These are phyloP conservation scores for Hyposoter dolosus DNA, from an alignment of 2,888 invertebrate genomes.

Conservation along the genomic window DNA sequence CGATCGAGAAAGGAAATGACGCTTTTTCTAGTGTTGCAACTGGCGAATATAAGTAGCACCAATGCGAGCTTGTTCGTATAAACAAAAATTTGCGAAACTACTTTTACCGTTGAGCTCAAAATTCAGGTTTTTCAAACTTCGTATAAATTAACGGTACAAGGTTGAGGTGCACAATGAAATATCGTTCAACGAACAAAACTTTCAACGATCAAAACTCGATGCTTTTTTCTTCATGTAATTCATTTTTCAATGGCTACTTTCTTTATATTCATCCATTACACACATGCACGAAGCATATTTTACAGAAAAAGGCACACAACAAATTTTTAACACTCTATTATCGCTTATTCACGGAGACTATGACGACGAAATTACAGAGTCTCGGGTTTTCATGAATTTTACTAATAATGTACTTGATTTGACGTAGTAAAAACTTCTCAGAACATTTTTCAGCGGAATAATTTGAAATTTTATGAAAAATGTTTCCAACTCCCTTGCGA, in stretches of 20 bases:
- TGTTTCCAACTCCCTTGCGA: no score
- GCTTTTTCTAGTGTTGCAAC: slow-evolving; percentile 39
- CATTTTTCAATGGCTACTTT: background rate
- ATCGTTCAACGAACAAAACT: background rate
- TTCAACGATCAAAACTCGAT: background rate
- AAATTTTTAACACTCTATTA: no score
- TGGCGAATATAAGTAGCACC: slow-evolving; percentile 21
- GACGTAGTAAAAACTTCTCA: no score
- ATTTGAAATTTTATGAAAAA: no score
- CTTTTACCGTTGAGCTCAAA: slow-evolving; percentile 52
- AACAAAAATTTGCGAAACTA: slow-evolving; percentile 39
- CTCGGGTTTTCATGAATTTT: background rate
- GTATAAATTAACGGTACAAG: background rate
- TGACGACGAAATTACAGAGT: no score
- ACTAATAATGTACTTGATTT: background rate
- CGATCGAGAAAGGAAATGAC: slow-evolving; percentile 31
- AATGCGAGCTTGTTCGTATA: slow-evolving; percentile 31
- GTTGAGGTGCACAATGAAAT: background rate
- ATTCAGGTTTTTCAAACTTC: slow-evolving; percentile 49
- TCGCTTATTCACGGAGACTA: no score
- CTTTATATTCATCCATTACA: background rate
- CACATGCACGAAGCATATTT: background rate
- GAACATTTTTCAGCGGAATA: no score
- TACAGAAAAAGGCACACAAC: background rate
- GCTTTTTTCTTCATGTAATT: background rate